phyloP scores from a whole-genome alignment of 37 sponge, comb jelly and placozoan species.

The Spongilla lacustris region DNA sequence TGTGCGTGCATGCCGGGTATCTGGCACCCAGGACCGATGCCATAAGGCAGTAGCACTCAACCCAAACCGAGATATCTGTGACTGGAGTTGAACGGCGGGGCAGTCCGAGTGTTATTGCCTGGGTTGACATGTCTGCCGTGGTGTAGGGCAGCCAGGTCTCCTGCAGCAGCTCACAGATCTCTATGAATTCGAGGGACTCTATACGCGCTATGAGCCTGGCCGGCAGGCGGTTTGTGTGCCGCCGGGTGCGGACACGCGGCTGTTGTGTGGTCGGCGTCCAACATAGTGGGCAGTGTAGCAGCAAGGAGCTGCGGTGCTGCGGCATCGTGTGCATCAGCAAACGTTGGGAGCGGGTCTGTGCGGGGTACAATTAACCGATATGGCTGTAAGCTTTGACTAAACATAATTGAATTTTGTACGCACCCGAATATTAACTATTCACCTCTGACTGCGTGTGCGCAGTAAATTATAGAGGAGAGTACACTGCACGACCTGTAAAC shows the following conservation, averaged over 20 bases:
- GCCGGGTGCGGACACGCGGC: background rate
- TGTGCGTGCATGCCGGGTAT: conserved; percentile 4
- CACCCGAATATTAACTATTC: no score
- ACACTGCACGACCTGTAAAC: background rate
- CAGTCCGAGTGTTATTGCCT: background rate
- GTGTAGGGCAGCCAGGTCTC: background rate
- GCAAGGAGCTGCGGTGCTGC: background rate
- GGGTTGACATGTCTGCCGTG: background rate
- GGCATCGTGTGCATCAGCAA: background rate
- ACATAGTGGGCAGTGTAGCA: background rate
- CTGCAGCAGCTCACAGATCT: background rate
- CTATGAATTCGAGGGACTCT: background rate
- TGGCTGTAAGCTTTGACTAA: background rate
- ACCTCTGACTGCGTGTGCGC: background rate
- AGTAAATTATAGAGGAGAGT: background rate
- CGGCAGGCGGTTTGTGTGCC: conserved; percentile 2
- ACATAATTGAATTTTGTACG: background rate
- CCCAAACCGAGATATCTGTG: background rate
- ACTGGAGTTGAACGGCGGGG: background rate
- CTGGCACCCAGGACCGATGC: background rate
- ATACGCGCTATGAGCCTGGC: background rate
- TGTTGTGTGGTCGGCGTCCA: background rate
- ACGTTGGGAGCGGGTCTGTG: background rate
- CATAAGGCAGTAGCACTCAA: conserved; percentile 6
- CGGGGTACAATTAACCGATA: background rate